Evolutionary conservation across 2,888 invertebrate genomes (phyloP).

Genomic region (Antheraea assamensis): DNA sequence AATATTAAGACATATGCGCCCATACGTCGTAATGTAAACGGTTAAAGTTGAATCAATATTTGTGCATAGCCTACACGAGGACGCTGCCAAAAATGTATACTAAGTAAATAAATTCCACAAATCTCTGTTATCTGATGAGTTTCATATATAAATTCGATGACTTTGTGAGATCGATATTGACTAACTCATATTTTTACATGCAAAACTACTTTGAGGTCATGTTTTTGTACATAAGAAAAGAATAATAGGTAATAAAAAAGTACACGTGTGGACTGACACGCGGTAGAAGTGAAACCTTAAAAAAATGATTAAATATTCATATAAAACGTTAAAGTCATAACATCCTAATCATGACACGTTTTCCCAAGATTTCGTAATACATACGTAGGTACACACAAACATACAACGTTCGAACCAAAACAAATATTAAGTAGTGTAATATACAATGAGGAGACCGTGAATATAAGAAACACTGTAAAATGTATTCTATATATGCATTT

Average conservation of each 20-base stretch:
- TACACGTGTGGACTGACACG: neutral
- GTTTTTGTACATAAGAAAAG: neutral
- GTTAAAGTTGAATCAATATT: slow-evolving; percentile 3
- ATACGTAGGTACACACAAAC: too few relatives aligned
- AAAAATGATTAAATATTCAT: too few relatives aligned
- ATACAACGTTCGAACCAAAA: too few relatives aligned
- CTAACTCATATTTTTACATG: neutral
- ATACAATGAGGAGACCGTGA: too few relatives aligned
- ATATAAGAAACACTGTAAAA: too few relatives aligned
- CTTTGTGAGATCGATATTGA: neutral
- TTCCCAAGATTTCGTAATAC: too few relatives aligned
- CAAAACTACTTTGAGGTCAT: neutral
- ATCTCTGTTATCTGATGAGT: neutral
- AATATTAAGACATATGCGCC: neutral
- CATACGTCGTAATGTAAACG: neutral
- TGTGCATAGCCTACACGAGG: neutral
- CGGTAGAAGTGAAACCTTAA: too few relatives aligned
- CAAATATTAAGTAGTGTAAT: too few relatives aligned
- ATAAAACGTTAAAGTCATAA: too few relatives aligned
- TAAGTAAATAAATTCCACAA: neutral
- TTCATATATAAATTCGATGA: neutral
- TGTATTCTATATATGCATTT: too few relatives aligned
- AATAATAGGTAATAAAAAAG: neutral
- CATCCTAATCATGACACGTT: too few relatives aligned
- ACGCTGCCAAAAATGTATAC: neutral